These are phyloP conservation scores for Hypercompe scribonia DNA, from an alignment of 2,888 invertebrate species.

Conservation along the genomic window DNA sequence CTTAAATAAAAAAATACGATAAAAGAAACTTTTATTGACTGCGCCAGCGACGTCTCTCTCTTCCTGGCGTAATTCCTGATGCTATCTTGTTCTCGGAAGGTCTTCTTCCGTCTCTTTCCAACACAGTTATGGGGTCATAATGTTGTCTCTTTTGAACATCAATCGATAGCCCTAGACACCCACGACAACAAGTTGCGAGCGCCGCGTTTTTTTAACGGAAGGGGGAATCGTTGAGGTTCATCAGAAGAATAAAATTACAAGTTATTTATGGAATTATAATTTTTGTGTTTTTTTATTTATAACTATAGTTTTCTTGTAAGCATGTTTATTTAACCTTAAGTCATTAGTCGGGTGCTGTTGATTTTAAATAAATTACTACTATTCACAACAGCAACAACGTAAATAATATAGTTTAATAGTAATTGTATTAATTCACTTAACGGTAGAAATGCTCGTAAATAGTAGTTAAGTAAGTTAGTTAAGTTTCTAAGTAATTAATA, in stretches of 20 bases:
- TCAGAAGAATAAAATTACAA: not conserved
- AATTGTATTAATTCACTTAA: too few species aligned
- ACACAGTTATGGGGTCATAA: conserved; percentile 28
- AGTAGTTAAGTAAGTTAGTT: too few species aligned
- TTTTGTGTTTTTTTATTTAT: too few species aligned
- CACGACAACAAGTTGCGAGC: conserved; percentile 72
- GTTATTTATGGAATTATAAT: not conserved
- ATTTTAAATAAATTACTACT: not conserved
- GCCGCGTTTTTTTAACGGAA: conserved; percentile 51
- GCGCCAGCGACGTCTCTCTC: conserved; percentile 77
- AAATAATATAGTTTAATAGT: too few species aligned
- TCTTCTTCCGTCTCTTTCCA: conserved; percentile 57
- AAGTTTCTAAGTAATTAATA: too few species aligned
- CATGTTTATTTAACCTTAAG: not conserved
- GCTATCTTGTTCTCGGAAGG: conserved; percentile 84
- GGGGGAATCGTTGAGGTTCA: conserved; percentile 51
- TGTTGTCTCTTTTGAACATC: conserved; percentile 64
- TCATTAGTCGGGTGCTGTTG: not conserved
- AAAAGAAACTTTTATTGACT: conserved; percentile 71
- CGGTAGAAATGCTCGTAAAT: too few species aligned
- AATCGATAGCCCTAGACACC: conserved; percentile 81
- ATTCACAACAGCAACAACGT: not conserved
- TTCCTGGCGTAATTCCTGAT: conserved; percentile 75
- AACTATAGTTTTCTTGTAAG: not conserved
- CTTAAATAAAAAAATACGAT: conserved; percentile 29